Conservation (phyloP, 1,140 invertebrate species). For the Lerema accius region DNA sequence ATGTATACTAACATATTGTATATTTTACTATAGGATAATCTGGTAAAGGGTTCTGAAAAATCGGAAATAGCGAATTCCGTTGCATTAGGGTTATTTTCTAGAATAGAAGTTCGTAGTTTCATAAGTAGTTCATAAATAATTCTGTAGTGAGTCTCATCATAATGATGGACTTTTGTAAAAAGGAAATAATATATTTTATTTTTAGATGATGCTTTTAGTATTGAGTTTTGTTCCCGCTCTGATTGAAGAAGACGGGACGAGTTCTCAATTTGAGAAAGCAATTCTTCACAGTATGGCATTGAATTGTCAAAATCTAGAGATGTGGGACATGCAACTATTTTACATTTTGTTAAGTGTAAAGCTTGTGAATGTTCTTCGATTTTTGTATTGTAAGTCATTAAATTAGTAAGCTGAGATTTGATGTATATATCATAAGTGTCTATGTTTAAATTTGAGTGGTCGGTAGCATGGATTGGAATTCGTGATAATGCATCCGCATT, state of each 20-base stretch:
- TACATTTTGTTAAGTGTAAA: constrained; percentile 37
- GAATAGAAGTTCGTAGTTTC: constrained; percentile 32
- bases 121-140: constrained; percentile 41
- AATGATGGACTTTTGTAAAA: constrained; percentile 49
- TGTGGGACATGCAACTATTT: constrained; percentile 37
- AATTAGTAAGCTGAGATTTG: constrained; percentile 39
- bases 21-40: constrained; percentile 29
- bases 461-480: constrained; percentile 39
- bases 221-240: constrained; percentile 40
- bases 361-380: constrained; percentile 38
- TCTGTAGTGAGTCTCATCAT: constrained; percentile 39
- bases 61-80: constrained; percentile 29
- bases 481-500: constrained; percentile 68
- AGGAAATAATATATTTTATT: constrained; percentile 45
- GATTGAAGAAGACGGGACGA: constrained; percentile 31
- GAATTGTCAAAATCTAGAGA: constrained; percentile 45
- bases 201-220: constrained; percentile 29
- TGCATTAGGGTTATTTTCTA: not conserved
- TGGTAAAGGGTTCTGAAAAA: constrained; percentile 11
- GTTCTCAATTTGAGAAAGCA: constrained; percentile 39
- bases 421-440: constrained; percentile 40
- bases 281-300: constrained; percentile 45
- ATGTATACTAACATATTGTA: constrained; percentile 6
- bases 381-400: constrained; percentile 22
- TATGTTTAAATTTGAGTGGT: constrained; percentile 31